A percentile compares a stretch with the other conserved stretches of the same genome.
Evolutionary conservation across 2,113 vertebrate genomes (phyloP).

Genomic region (Apeltes quadracus): DNA sequence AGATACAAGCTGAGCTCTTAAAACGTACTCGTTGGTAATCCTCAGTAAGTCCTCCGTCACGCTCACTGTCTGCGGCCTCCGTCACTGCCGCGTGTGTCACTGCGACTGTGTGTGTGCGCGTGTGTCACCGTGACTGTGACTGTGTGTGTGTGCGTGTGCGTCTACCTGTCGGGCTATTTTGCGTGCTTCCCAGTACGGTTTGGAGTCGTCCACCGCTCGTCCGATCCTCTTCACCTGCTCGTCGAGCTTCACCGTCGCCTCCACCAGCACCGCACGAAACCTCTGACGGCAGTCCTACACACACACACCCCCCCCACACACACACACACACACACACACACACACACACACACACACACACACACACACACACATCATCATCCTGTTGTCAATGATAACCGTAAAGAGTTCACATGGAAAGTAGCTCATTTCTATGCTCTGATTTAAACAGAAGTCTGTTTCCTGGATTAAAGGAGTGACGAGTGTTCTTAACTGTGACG

Average conservation of each 20-base stretch:
- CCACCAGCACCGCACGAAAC: constrained; percentile 91
- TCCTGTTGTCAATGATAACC: neutral
- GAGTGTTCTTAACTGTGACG: too few species aligned
- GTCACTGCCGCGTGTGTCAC: constrained; percentile 13
- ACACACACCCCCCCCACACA: neutral
- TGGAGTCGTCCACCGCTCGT: constrained; percentile 97
- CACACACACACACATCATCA: too few species aligned
- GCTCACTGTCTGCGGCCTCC: constrained; percentile 42
- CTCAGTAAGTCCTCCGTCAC: constrained; percentile 34
- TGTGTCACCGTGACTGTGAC: constrained; percentile 7
- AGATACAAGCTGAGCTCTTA: constrained; percentile 57
- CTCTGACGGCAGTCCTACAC: constrained; percentile 92
- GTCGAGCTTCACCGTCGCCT: constrained; percentile 93
- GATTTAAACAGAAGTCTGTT: too few species aligned
- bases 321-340: neutral
- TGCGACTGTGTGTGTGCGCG: constrained; percentile 13
- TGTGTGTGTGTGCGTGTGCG: constrained; percentile 4
- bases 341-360: neutral
- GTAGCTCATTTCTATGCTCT: too few species aligned
- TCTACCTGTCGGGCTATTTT: constrained; percentile 91
- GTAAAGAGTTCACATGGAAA: too few species aligned
- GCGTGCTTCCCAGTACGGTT: constrained; percentile 98
- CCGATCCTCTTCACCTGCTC: constrained; percentile 94
- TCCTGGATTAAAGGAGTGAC: too few species aligned
- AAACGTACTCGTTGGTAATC: constrained; percentile 63